phyloP scores from a whole-genome alignment of 1,140 invertebrate species.

The Chrysopa pallens region DNA sequence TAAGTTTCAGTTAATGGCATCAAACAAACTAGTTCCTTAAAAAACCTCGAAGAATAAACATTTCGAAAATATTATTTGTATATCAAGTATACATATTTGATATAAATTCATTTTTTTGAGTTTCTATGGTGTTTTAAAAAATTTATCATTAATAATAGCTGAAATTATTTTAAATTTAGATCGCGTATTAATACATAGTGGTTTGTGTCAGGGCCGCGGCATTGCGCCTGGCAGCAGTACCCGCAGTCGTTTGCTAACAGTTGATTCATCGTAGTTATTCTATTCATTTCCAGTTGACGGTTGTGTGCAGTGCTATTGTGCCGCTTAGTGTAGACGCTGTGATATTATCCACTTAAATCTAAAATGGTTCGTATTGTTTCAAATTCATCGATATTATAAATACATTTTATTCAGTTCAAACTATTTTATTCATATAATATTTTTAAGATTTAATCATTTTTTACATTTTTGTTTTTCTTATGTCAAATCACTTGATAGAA shows the following conservation, averaged over 20 bases:
- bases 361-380: constrained; percentile 37
- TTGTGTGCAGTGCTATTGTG: constrained; percentile 28
- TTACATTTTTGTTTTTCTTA: neutral
- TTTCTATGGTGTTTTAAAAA: neutral
- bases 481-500: constrained; percentile 2
- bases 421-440: neutral
- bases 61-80: constrained; percentile 1
- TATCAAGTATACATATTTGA: neutral
- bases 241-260: constrained; percentile 9
- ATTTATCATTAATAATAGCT: neutral
- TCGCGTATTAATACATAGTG: constrained; percentile 19
- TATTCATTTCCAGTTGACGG: constrained; percentile 5
- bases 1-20: constrained; percentile 12
- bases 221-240: constrained; percentile 15
- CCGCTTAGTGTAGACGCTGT: constrained; percentile 30
- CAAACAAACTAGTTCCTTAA: neutral
- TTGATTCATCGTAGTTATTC: constrained; percentile 6
- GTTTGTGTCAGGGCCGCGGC: constrained; percentile 20
- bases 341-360: constrained; percentile 32
- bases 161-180: neutral
- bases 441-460: constrained; percentile 8
- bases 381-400: constrained; percentile 9
- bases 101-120: neutral
- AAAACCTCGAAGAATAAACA: neutral
- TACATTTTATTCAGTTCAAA: neutral